phyloP scores from a whole-genome alignment of 2,888 invertebrate genomes.

The Lochmaea capreae region DNA sequence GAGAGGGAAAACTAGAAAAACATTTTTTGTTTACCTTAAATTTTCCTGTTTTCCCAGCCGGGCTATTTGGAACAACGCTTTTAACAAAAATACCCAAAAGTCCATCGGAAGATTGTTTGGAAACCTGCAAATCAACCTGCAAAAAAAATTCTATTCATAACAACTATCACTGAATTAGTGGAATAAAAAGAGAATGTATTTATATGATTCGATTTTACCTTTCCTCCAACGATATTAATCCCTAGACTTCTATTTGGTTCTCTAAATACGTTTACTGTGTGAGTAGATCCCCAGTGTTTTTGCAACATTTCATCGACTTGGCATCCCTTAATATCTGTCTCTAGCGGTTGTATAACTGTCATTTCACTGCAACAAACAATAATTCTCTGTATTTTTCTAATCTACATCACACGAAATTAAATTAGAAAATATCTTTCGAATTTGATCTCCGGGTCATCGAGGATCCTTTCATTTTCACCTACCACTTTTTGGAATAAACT shows the following conservation, averaged over 20 bases:
- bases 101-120: slow-evolving; percentile 69
- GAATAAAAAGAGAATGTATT: no score
- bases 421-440: no score
- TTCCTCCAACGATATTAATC: slow-evolving; percentile 97
- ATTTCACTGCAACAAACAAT: slow-evolving; percentile 54
- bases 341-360: slow-evolving; percentile 57
- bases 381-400: background rate
- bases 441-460: no score
- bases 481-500: no score
- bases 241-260: slow-evolving; percentile 87
- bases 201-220: slow-evolving; percentile 68
- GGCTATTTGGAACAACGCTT: slow-evolving; percentile 93
- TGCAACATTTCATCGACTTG: slow-evolving; percentile 68
- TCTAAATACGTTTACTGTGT: slow-evolving; percentile 79
- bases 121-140: slow-evolving; percentile 81
- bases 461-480: no score
- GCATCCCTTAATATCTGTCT: slow-evolving; percentile 58
- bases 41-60: slow-evolving; percentile 91
- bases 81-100: slow-evolving; percentile 98
- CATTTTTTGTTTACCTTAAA: slow-evolving; percentile 73
- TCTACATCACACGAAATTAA: no score
- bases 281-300: slow-evolving; percentile 87
- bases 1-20: no score
- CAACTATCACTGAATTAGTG: background rate
- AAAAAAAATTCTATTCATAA: slow-evolving; percentile 40